Evolutionary conservation across 2,113 vertebrate genomes (phyloP).

Genomic region (Pseudopodoces humilis): DNA sequence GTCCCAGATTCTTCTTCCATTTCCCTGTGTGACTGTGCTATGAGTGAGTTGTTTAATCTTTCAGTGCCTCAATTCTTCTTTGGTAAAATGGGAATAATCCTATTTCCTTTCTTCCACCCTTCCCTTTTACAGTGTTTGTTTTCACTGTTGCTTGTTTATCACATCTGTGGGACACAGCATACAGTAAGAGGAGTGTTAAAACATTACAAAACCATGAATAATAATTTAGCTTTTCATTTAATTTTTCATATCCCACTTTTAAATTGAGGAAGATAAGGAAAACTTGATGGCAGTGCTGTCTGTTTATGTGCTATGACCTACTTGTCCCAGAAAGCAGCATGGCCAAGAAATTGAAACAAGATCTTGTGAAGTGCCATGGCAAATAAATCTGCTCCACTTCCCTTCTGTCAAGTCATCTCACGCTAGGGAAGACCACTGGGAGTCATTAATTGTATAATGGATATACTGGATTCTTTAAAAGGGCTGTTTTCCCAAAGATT

Average conservation of each 20-base stretch:
- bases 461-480: slow-evolving; percentile 43
- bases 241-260: background rate
- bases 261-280: background rate
- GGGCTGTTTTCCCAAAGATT: slow-evolving; percentile 60
- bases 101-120: slow-evolving; percentile 40
- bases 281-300: background rate
- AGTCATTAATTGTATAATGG: slow-evolving; percentile 55
- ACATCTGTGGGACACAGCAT: background rate
- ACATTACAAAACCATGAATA: background rate
- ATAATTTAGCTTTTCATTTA: background rate
- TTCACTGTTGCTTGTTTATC: slow-evolving; percentile 5
- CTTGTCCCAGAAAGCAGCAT: slow-evolving; percentile 33
- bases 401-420: slow-evolving; percentile 60
- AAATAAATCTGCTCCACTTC: slow-evolving; percentile 67
- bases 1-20: slow-evolving; percentile 49
- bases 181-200: background rate
- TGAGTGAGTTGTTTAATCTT: slow-evolving; percentile 1
- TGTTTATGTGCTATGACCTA: slow-evolving; percentile 24
- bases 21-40: slow-evolving; percentile 13
- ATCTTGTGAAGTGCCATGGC: slow-evolving; percentile 56
- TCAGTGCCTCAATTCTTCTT: background rate
- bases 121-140: slow-evolving; percentile 1
- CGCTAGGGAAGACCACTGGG: slow-evolving; percentile 57
- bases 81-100: slow-evolving; percentile 9
- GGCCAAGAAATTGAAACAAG: slow-evolving; percentile 62